phyloP scores from a whole-genome alignment of 2,888 invertebrate species.

The Drosophila macrospina region DNA sequence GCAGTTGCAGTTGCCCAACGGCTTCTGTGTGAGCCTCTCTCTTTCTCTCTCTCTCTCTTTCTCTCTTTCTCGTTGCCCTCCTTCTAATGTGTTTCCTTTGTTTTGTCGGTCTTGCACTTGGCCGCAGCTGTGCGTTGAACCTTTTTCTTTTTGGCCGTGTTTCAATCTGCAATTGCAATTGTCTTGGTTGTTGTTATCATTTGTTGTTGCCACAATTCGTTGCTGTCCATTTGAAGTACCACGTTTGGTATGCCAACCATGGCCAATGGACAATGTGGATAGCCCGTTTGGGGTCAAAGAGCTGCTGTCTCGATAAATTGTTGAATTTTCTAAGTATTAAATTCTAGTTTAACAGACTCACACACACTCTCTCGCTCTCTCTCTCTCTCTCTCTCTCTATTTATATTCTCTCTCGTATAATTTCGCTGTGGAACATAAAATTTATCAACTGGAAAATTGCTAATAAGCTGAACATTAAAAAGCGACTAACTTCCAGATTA shows the following conservation, averaged over 20 bases:
- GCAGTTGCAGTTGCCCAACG: slow-evolving; percentile 29
- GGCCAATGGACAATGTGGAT: slow-evolving; percentile 26
- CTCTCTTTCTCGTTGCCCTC: slow-evolving; percentile 7
- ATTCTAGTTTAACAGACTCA: slow-evolving; percentile 4
- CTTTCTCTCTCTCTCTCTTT: slow-evolving; percentile 1
- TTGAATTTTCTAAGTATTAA: slow-evolving; percentile 10
- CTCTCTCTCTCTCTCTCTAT: background rate
- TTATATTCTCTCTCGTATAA: background rate
- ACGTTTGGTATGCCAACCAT: slow-evolving; percentile 62
- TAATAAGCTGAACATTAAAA: slow-evolving; percentile 61
- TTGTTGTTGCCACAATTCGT: slow-evolving; percentile 56
- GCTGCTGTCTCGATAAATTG: slow-evolving; percentile 28
- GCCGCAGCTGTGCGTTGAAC: slow-evolving; percentile 77
- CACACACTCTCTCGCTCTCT: background rate
- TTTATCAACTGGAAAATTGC: slow-evolving; percentile 82
- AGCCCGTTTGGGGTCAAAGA: slow-evolving; percentile 25
- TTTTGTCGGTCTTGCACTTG: slow-evolving; percentile 61
- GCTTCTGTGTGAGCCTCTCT: slow-evolving; percentile 33
- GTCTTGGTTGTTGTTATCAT: slow-evolving; percentile 44
- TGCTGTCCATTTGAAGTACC: slow-evolving; percentile 71
- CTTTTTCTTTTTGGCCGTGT: slow-evolving; percentile 56
- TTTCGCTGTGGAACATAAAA: slow-evolving; percentile 60
- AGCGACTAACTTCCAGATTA: slow-evolving; percentile 36
- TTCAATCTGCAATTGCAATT: slow-evolving; percentile 61
- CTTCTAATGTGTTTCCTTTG: slow-evolving; percentile 76